phyloP scores from a whole-genome alignment of 2,113 vertebrate genomes.

The Rhinoderma darwinii region DNA sequence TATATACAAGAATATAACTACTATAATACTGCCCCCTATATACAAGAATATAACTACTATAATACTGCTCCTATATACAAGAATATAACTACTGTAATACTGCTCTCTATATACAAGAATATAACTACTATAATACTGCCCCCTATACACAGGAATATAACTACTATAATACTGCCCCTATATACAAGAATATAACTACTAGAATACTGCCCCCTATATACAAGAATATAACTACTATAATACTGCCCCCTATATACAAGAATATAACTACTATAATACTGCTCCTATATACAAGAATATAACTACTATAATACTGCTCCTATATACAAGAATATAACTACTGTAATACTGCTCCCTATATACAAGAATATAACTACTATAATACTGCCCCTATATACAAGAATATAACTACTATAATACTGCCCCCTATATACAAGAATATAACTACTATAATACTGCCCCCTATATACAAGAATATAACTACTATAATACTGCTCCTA shows the following conservation, averaged over 20 bases:
- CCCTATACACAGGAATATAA: neutral
- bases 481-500: too few relatives aligned
- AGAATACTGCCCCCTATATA: neutral
- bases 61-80: neutral
- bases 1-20: neutral
- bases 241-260: neutral
- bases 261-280: slow-evolving; percentile 9
- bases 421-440: neutral
- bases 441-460: neutral
- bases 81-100: too few relatives aligned
- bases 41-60: slow-evolving; percentile 1
- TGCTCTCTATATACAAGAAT: slow-evolving; percentile 5
- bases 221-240: slow-evolving; percentile 6
- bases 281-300: neutral
- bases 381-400: neutral
- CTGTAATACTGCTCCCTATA: neutral
- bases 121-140: slow-evolving; percentile 1
- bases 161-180: slow-evolving; percentile 6
- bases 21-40: slow-evolving; percentile 7
- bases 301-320: slow-evolving; percentile 4
- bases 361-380: neutral
- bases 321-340: slow-evolving; percentile 10
- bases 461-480: too few relatives aligned
- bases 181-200: slow-evolving; percentile 1
- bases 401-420: slow-evolving; percentile 4